Conservation (phyloP, 1,140 invertebrate species). For the Platorchestia sp. region DNA sequence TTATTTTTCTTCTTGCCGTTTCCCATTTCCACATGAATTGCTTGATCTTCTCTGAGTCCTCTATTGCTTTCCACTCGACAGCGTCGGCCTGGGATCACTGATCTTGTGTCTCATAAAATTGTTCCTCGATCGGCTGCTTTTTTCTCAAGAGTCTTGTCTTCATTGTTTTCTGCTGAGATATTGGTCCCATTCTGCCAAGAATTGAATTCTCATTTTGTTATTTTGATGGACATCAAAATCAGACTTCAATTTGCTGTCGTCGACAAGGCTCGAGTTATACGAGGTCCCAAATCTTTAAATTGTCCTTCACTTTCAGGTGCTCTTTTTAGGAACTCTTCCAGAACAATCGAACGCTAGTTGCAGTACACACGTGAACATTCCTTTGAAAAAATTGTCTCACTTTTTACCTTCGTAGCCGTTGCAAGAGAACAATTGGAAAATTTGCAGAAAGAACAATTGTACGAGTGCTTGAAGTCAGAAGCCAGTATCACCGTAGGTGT, state of each 20-base stretch:
- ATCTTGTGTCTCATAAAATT: neutral
- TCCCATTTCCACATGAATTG: neutral
- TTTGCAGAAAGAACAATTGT: constrained; percentile 1
- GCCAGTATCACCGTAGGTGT: neutral
- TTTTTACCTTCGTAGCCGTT: neutral
- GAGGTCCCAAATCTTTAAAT: neutral
- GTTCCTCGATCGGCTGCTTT: neutral
- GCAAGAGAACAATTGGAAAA: neutral
- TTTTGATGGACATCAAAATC: neutral
- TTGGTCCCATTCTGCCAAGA: neutral
- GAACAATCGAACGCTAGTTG: neutral
- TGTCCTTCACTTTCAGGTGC: neutral
- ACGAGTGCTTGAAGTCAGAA: neutral
- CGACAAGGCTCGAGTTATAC: neutral
- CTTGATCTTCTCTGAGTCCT: neutral
- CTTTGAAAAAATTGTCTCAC: neutral
- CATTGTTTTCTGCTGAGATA: neutral
- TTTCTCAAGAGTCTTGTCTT: neutral
- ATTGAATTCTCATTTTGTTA: neutral
- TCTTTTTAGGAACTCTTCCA: neutral
- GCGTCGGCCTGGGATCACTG: neutral
- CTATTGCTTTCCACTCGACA: neutral
- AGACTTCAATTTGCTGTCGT: neutral
- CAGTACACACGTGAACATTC: neutral
- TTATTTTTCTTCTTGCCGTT: neutral